A percentile compares a stretch with the other conserved stretches of the same genome.
These are phyloP conservation scores for Drosophila bipectinata DNA, from an alignment of 1,140 invertebrate genomes.

Conservation along the genomic window DNA sequence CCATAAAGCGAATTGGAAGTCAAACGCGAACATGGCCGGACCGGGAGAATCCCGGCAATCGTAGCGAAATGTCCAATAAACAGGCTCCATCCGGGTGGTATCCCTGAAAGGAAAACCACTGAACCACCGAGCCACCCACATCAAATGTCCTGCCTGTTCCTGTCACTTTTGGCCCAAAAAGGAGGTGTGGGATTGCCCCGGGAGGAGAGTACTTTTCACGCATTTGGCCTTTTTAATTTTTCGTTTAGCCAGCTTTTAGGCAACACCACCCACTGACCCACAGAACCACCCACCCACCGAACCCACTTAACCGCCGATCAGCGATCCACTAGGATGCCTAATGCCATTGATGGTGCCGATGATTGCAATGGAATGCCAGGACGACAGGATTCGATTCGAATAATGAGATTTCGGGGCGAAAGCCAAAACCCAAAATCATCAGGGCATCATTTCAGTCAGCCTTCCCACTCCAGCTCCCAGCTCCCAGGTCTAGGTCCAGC, in stretches of 20 bases:
- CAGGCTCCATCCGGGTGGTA: constrained; percentile 10
- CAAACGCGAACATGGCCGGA: constrained; percentile 57
- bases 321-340: constrained; percentile 45
- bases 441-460: constrained; percentile 18
- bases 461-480: not conserved
- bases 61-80: constrained; percentile 75
- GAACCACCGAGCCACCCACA: not conserved
- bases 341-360: constrained; percentile 47
- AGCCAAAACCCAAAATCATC: constrained; percentile 38
- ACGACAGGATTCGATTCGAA: constrained; percentile 44
- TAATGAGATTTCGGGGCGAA: constrained; percentile 42
- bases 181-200: not conserved
- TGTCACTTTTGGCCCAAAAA: not conserved
- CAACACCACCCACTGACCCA: not conserved
- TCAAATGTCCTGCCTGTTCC: not conserved
- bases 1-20: constrained; percentile 81
- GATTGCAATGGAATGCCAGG: constrained; percentile 34
- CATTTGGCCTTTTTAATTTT: constrained; percentile 42
- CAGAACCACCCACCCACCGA: no score
- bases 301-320: constrained; percentile 37
- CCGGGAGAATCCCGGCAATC: constrained; percentile 49
- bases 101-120: not conserved
- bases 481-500: not conserved
- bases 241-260: constrained; percentile 38
- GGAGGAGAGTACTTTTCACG: constrained; percentile 15